Conservation (phyloP, 2,888 invertebrate genomes). For the Ichneumoninae sp. region DNA sequence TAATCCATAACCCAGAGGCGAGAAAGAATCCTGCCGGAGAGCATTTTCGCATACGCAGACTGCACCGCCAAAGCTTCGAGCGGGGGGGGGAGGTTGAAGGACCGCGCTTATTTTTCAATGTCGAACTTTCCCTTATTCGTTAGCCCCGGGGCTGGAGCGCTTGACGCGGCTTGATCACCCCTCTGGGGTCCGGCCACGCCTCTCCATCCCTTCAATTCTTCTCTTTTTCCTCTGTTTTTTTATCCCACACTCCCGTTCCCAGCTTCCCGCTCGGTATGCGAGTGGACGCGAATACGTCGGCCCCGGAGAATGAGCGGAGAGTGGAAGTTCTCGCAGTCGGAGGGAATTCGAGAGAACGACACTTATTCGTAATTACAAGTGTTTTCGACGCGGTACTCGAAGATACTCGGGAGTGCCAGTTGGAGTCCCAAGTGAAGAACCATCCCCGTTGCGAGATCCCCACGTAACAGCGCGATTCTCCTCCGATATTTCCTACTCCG, state of each 20-base stretch:
- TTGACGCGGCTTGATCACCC: conserved; percentile 47
- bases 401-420: conserved; percentile 57
- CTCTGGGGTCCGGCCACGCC: conserved; percentile 36
- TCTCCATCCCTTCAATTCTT: conserved; percentile 12
- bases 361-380: conserved; percentile 76
- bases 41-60: conserved; percentile 2
- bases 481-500: conserved; percentile 30
- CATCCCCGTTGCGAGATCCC: neutral
- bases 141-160: conserved; percentile 31
- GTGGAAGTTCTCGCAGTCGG: conserved; percentile 55
- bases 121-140: conserved; percentile 58
- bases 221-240: conserved; percentile 1
- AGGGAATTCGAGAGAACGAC: conserved; percentile 69
- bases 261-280: conserved; percentile 9
- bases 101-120: conserved; percentile 57
- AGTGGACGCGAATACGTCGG: conserved; percentile 19
- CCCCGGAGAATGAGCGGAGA: conserved; percentile 28
- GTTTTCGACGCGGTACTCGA: conserved; percentile 60
- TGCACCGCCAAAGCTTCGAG: conserved; percentile 6
- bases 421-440: conserved; percentile 42
- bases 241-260: neutral
- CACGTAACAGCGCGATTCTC: conserved; percentile 25
- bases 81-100: conserved; percentile 15
- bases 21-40: conserved; percentile 5
- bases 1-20: conserved; percentile 13